Evolutionary conservation across 2,113 vertebrate species (phyloP).

Genomic region (Tylochromis polylepis): DNA sequence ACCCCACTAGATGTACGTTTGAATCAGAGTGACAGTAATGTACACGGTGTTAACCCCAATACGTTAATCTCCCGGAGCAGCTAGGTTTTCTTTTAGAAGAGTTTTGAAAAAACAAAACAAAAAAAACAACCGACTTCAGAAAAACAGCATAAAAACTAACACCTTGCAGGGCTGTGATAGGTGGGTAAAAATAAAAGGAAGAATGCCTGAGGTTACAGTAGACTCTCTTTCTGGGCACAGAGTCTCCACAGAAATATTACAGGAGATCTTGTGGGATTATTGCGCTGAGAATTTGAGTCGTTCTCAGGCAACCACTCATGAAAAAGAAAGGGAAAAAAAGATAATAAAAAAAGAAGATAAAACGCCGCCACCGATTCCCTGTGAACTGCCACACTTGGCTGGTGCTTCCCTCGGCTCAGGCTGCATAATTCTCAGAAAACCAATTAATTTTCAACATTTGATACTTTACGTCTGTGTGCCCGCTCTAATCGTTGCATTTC

Average conservation of each 20-base stretch:
- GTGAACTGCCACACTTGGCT: constrained; percentile 28
- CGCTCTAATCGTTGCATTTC: background rate
- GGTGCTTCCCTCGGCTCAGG: background rate
- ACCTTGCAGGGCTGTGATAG: background rate
- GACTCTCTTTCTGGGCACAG: background rate
- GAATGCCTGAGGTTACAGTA: background rate
- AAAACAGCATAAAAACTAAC: background rate
- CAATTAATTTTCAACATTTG: constrained; percentile 8
- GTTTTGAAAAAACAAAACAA: rapidly evolving
- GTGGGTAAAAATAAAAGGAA: background rate
- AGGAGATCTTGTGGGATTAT: background rate
- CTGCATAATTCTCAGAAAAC: constrained; percentile 18
- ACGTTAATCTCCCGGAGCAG: background rate
- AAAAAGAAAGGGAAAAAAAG: background rate
- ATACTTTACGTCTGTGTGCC: background rate
- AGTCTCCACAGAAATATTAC: constrained; percentile 26
- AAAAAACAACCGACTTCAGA: background rate
- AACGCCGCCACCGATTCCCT: background rate
- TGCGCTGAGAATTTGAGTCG: background rate
- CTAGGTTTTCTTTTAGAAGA: background rate
- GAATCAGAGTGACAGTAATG: background rate
- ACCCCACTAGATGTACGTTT: background rate
- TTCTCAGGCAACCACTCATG: background rate
- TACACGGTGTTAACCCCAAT: background rate
- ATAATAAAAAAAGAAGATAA: background rate